These are phyloP conservation scores for Bellardia pandia DNA, from an alignment of 2,888 invertebrate genomes.

Conservation along the genomic window DNA sequence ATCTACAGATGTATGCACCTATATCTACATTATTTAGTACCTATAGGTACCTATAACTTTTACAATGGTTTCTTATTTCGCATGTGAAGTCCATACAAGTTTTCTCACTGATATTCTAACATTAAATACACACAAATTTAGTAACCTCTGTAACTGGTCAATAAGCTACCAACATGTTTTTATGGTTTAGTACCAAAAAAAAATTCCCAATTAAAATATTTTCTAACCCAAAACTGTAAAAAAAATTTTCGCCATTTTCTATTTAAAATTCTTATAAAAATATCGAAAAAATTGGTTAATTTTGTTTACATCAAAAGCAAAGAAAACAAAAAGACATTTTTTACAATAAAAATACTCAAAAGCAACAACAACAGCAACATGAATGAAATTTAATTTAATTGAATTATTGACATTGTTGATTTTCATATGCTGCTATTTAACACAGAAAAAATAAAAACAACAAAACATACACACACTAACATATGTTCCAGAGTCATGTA, in stretches of 20 bases:
- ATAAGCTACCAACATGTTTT: too few species aligned
- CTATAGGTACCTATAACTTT: too few species aligned
- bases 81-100: too few species aligned
- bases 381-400: slow-evolving; percentile 57
- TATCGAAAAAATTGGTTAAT: slow-evolving; percentile 21
- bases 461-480: background rate
- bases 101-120: too few species aligned
- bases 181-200: too few species aligned
- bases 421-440: slow-evolving; percentile 51
- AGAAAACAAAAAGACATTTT: slow-evolving; percentile 60
- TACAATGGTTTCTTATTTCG: too few species aligned
- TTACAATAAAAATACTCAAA: slow-evolving; percentile 45
- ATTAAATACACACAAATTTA: too few species aligned
- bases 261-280: slow-evolving; percentile 33
- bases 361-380: slow-evolving; percentile 14
- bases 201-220: background rate
- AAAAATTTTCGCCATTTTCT: slow-evolving; percentile 56
- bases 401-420: slow-evolving; percentile 62
- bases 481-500: too few species aligned
- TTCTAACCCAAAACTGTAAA: background rate
- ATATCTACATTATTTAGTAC: too few species aligned
- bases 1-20: too few species aligned
- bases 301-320: slow-evolving; percentile 11
- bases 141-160: too few species aligned
- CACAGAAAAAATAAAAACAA: background rate